Conservation (phyloP, 1,140 invertebrate species). For the Rhopalosiphum padi region DNA sequence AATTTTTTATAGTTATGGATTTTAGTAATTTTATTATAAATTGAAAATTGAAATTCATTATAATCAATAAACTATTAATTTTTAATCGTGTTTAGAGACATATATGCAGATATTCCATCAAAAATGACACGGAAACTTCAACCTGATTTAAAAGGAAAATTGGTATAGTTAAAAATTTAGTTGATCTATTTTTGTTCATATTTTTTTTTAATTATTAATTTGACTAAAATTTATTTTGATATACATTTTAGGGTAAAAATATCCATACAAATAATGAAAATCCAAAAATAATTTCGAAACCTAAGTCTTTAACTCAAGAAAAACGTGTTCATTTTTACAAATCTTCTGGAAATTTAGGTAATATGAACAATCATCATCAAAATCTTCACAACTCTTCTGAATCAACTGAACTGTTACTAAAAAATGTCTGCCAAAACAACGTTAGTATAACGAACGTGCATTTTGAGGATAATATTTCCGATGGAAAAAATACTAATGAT, state of each 20-base stretch:
- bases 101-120: constrained; percentile 11
- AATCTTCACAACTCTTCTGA: background rate
- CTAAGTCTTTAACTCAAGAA: background rate
- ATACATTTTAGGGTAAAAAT: background rate
- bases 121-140: background rate
- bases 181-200: background rate
- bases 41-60: background rate
- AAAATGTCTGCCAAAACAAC: background rate
- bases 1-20: background rate
- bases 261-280: background rate
- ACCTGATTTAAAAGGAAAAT: background rate
- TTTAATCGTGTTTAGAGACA: background rate
- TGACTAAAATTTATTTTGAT: background rate
- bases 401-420: background rate
- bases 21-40: background rate
- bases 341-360: background rate
- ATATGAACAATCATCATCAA: background rate
- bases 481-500: background rate
- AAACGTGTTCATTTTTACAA: background rate
- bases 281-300: background rate
- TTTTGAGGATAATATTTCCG: background rate
- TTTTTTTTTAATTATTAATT: background rate
- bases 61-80: background rate
- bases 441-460: background rate
- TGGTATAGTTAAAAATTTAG: background rate